Percentiles rank a stretch among this genome's conserved stretches.
phyloP scores from a whole-genome alignment of 2,888 invertebrate species.

The Ctena decussata region DNA sequence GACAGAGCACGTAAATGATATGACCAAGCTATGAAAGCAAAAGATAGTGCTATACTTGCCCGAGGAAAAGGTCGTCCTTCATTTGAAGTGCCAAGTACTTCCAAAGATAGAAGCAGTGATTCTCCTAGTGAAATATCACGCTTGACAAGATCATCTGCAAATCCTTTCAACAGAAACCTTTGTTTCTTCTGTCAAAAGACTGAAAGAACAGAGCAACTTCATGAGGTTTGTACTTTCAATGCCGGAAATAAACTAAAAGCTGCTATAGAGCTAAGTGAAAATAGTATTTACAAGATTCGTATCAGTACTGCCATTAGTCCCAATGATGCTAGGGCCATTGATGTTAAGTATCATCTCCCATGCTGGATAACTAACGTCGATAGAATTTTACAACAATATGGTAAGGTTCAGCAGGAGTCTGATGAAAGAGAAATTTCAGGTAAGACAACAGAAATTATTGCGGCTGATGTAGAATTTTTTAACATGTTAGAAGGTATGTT shows the following conservation, averaged over 20 bases:
- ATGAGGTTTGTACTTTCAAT: background rate
- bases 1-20: no score
- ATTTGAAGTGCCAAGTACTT: no score
- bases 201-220: background rate
- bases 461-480: background rate
- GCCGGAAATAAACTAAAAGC: background rate
- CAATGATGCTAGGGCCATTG: background rate
- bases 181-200: conserved; percentile 1
- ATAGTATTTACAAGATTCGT: background rate
- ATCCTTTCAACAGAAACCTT: background rate
- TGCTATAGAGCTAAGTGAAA: background rate
- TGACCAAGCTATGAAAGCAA: no score
- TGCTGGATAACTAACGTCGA: background rate
- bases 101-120: no score
- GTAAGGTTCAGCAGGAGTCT: no score
- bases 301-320: background rate
- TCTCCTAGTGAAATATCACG: background rate
- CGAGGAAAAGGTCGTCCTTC: no score
- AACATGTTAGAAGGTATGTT: background rate
- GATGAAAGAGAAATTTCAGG: no score
- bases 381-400: no score
- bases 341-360: background rate
- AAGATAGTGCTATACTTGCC: no score
- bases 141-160: background rate
- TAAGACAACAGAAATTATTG: background rate